Percentiles rank a stretch among this genome's conserved stretches.
phyloP scores from a whole-genome alignment of 1,140 invertebrate species.

The Zaprionus gabonicus region DNA sequence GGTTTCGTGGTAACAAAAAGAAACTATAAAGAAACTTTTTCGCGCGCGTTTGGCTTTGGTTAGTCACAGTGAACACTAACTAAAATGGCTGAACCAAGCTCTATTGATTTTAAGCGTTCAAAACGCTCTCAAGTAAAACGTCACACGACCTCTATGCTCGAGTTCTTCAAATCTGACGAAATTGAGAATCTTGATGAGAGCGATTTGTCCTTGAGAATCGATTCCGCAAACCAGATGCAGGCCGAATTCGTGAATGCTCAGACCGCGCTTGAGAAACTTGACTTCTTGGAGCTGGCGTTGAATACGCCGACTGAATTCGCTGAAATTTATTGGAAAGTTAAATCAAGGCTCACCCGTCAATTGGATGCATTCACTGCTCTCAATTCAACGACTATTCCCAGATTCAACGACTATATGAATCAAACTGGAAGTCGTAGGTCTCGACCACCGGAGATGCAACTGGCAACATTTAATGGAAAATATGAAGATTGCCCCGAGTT shows the following conservation, averaged over 20 bases:
- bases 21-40: not conserved
- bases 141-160: too few relatives aligned
- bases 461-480: not conserved
- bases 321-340: not conserved
- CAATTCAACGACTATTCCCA: not conserved
- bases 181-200: not conserved
- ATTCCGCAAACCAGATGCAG: not conserved
- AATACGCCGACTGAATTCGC: not conserved
- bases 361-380: not conserved
- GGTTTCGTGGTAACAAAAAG: not conserved
- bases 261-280: not conserved
- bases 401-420: not conserved
- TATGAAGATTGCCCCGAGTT: not conserved
- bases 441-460: not conserved
- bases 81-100: not conserved
- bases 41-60: not conserved
- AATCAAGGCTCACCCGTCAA: not conserved
- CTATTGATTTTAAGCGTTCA: not conserved
- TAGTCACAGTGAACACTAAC: not conserved
- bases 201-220: not conserved
- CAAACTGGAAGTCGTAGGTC: not conserved
- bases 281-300: not conserved
- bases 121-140: too few relatives aligned
- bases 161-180: too few relatives aligned
- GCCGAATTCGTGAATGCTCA: not conserved